Base-by-base conservation (phyloP, 2,797 vertebrate genomes). In the Falco peregrinus region DNA sequence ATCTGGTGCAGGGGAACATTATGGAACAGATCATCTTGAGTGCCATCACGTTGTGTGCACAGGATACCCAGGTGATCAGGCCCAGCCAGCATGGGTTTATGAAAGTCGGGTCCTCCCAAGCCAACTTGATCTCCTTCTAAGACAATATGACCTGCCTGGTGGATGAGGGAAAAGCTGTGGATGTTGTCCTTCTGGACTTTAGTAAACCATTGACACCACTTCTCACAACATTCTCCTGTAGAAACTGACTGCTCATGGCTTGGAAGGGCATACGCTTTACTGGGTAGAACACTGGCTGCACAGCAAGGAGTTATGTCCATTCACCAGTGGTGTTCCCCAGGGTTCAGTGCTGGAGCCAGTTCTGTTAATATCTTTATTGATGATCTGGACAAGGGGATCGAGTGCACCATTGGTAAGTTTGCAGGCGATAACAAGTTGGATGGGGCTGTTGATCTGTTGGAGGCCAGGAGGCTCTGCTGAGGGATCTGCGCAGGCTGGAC, bases 91-190 rank as follows among this genome's bases (percentile, higher is more conserved):
- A 28, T 13, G 29, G 3, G 2, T 57, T 76, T 20, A 22, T 37
- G 29, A 61, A 35, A 48, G 26, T 16, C 54, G 41, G 4, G 5
- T 47, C 16, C 37, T 91, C 26, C 29, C 37, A 51, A 39, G 29
- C 14, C 1, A 4, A 16, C 18, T 3, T 21, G 5, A 47, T 67
- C 69, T 71, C 10, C 13, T 25, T n/a, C 24, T 51, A 7, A 29
- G 16, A 25, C 26, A 35, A 60, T 25, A 12, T 29, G 20, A 29
- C 5, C 0, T 0, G 0, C 16, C 31, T 12, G 39, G 17, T 2
- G 1, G 28, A 8, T 61, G 59, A 71, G 16, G 31, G 9, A 70
- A 19, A 64, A 25, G 12, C 26, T 43, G 31, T 69, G 12, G 20
- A 3, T 65, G 13, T n/a, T 60, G 6, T 68, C 10, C 50, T 11